Base-by-base conservation (phyloP, 2,888 invertebrate genomes). In the Anthrax anthrax region DNA sequence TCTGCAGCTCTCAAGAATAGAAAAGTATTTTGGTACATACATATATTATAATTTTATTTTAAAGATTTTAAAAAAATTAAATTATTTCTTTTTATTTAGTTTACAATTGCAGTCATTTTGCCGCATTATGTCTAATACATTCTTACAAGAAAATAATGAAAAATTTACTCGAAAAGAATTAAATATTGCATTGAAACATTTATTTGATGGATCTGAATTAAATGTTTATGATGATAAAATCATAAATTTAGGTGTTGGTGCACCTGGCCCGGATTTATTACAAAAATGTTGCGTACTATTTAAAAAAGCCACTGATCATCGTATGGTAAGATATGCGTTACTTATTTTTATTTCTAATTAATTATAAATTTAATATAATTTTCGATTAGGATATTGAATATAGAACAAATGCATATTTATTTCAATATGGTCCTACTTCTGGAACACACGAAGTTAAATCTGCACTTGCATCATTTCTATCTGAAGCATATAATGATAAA, bases 391-490 rank as follows among this genome's bases (percentile, higher is more conserved):
- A 60, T 32, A 58, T 58, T 50, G 59, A 61, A 32, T 57, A 58
- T 12, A 60, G 62, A 43, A 62, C 60, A 5, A 62, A 64, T 37
- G 61, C 62, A 47, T 67, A 62, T 52, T 58, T 75, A 2, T 75
- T 73, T 55, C 75, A 75, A 60, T 75, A 75, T 56, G 75, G 75
- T 9, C 66, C 70, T n/a, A 65, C 70, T 1, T 62, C 67, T 18
- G 75, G 75, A 1, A 56, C 64, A n/a, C 68, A 65, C 61, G 70
- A 70, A 50, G 67, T 67, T 47, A 67, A 74, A 16, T 62, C 64
- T 9, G 69, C 69, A 50, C 60, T 75, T 47, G 63, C 71, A 0
- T 63, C 65, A 38, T 75, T 71, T 59, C 61, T 74, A 19, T 63
- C 63, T 2, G 55, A 59, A 39, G 65, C 63, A 49, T 74, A 74